A percentile compares a stretch with the other conserved stretches of the same genome.
These are phyloP conservation scores for Cacoxenus indagator DNA, from an alignment of 2,888 invertebrate genomes.

Conservation along the genomic window DNA sequence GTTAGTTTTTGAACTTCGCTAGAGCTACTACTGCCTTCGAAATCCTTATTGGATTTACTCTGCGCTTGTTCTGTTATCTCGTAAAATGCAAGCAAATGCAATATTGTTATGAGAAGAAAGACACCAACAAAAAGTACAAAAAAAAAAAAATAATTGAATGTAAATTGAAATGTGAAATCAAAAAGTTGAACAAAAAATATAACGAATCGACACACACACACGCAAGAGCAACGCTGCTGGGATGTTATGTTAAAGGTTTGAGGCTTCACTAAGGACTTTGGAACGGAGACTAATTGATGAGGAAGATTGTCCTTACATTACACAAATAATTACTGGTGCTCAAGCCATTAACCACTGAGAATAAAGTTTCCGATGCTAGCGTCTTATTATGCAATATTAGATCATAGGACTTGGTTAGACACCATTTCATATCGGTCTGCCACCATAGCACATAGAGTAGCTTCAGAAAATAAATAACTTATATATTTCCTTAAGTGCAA, in stretches of 20 bases:
- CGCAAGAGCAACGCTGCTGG: not conserved
- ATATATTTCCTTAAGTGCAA: no score
- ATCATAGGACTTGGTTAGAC: no score
- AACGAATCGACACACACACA: not conserved
- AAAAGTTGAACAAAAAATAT: not conserved
- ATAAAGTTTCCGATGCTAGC: no score
- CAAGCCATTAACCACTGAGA: no score
- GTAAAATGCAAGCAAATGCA: not conserved
- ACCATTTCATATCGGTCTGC: no score
- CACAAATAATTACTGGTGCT: no score
- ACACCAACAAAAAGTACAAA: not conserved
- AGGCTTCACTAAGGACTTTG: no score
- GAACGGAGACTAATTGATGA: no score
- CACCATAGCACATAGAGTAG: no score
- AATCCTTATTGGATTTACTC: not conserved
- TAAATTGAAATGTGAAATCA: not conserved
- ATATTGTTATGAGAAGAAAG: not conserved
- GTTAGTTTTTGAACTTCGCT: constrained; percentile 6
- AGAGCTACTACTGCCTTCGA: not conserved
- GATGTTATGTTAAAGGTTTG: not conserved
- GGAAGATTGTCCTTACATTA: no score
- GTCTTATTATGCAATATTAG: no score
- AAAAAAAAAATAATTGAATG: not conserved
- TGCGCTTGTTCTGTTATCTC: not conserved
- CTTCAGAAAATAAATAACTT: no score